Base-by-base conservation (phyloP, 2,888 invertebrate species). In the Melanostoma scalare region DNA sequence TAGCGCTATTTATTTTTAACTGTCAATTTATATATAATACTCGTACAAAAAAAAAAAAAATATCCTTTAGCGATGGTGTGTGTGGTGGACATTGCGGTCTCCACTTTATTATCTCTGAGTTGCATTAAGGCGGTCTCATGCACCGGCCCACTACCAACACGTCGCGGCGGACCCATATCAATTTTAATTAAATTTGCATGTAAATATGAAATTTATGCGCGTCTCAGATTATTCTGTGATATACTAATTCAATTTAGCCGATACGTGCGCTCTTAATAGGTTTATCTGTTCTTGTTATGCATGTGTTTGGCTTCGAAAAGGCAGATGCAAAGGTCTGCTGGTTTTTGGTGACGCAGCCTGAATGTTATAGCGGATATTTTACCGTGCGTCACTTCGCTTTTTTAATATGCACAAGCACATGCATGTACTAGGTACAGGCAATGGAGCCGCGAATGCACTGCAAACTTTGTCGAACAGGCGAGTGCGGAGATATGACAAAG, bases 141-240 rank as follows among this genome's bases (percentile, higher is more conserved):
- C 55, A 56, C 9, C 73, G 61, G 56, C 74, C 68, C 61, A 68
- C 74, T 68, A 58, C 56, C 56, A 33, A 44, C 10, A 40, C 36
- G 9, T 61, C n/a, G 50, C 35, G 71, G 63, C 60, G 40, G 65
- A 61, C 65, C 73, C 50, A 71, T 82, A 79, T 81, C 79, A 84
- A 77, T 86, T 86, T 87, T 86, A 87, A 87, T 87, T 87, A 86
- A 87, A 86, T 87, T 87, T 86, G 86, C 87, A 87, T 86, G 86
- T 86, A 86, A 86, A 87, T 87, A 86, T 87, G 86, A 86, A 86
- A 87, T 87, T 86, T 86, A 87, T 87, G 86, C 86, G 86, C 85
- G 85, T 86, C 81, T 85, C 85, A 85, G 86, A 86, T 87, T 84
- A 73, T 44, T 78, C 77, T 77, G 86, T 85, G 86, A 86, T 86